Base-by-base conservation (phyloP, 2,888 invertebrate species). In the Herminia tarsipennalis region DNA sequence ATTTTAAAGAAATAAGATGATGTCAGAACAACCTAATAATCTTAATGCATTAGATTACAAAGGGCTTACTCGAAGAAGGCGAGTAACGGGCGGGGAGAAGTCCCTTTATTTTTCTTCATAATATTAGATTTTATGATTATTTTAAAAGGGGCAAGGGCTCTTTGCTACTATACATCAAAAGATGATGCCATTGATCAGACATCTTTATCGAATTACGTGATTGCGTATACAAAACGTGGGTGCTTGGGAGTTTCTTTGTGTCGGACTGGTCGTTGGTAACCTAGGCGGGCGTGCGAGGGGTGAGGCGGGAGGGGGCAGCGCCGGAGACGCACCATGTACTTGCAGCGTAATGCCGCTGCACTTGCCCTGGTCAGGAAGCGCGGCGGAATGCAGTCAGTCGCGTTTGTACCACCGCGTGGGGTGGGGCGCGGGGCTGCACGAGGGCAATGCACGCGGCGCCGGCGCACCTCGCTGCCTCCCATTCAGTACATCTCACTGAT, bases 361-460 rank as follows among this genome's bases (percentile, higher is more conserved):
- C 89, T 90, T 89, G 90, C 89, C 84, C 78, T 79, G 88, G 89
- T 88, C 91, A 90, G 90, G 91, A 91, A 90, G 90, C 88, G 89
- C 86, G 69, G 80, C 78, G 92, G 92, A 92, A 92, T 92, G 92
- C 90, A 85, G 92, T 92, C 92, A 88, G 88, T 79, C 91, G 88
- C 89, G 91, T 90, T 88, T 80, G 79, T 76, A 73, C 64, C 73
- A 70, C 73, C 67, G 71, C 70, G 66, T 61, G 73, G 59, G 68
- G 64, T 41, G 66, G 69, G 67, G 74, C 55, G 72, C 70, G 80
- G 78, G 79, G 79, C 71, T 50, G 58, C 48, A 56, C 50, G 75
- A 80, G 86, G 83, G 83, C 88, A 89, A 85, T 86, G 89, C 79
- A 82, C 88, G 85, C 83, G 76, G 81, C 85, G 85, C 83, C 76